Evolutionary conservation across 2,113 vertebrate species (phyloP).

Genomic region (Enhydra lutris): DNA sequence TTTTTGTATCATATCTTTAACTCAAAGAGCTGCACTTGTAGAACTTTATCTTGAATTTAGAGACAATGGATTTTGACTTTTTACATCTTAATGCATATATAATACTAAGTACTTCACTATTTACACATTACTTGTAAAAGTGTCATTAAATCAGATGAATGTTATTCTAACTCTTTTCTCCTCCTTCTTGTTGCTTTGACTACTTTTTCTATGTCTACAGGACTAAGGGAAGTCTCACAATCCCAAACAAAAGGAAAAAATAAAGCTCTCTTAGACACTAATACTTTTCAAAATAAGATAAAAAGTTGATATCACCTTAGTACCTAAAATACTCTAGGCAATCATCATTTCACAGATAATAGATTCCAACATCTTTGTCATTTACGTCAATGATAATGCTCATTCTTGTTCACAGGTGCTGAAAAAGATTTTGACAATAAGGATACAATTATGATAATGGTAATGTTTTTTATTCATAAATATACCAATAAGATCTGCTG

Average conservation of each 20-base stretch:
- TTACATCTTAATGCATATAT: neutral
- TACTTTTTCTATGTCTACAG: neutral
- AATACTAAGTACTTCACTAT: neutral
- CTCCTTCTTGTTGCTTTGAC: neutral
- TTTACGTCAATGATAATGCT: neutral
- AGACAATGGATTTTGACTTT: neutral
- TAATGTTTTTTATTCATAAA: neutral
- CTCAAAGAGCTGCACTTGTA: neutral
- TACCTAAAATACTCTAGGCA: neutral
- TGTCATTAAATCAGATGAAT: neutral
- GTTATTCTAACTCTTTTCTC: neutral
- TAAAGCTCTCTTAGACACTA: neutral
- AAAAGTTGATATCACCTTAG: neutral
- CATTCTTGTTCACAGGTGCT: neutral
- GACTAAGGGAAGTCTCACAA: neutral
- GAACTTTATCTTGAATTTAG: neutral
- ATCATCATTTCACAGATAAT: neutral
- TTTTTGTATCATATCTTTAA: neutral
- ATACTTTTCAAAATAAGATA: neutral
- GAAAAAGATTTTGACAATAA: neutral
- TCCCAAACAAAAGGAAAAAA: neutral
- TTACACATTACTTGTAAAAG: neutral
- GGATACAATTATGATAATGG: neutral
- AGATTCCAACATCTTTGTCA: neutral
- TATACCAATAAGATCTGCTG: conserved; percentile 40